These are phyloP conservation scores for Danio jaintianensis DNA, from an alignment of 2,797 vertebrate species.

Conservation along the genomic window DNA sequence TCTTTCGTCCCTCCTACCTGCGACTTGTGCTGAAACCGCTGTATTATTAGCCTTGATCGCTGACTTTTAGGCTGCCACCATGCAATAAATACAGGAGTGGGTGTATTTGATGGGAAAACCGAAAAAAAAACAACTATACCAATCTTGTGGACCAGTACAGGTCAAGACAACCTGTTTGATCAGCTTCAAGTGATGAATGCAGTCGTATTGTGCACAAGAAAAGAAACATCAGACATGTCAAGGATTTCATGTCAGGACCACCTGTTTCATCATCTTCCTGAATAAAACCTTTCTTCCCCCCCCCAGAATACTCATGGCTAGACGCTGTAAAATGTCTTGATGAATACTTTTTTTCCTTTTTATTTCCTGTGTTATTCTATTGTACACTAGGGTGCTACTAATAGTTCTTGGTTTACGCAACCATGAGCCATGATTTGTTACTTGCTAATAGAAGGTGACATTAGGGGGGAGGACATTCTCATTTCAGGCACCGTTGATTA, in stretches of 20 bases:
- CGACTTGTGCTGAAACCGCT: background rate
- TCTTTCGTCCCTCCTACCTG: background rate
- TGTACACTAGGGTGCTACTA: background rate
- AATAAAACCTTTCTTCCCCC: background rate
- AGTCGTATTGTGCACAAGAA: background rate
- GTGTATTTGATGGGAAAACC: conserved; percentile 6
- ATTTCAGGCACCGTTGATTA: background rate
- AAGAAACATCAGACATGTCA: conserved; percentile 2
- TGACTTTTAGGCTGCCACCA: background rate
- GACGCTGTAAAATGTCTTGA: background rate
- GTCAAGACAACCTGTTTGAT: conserved; percentile 21
- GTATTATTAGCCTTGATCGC: background rate
- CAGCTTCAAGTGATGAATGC: background rate
- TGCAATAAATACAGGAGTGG: conserved; percentile 1
- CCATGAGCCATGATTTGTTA: background rate
- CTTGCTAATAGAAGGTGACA: background rate
- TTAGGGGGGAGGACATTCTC: background rate
- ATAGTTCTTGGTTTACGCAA: background rate
- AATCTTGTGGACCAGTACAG: conserved; percentile 9
- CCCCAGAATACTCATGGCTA: background rate
- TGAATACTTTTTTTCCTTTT: background rate
- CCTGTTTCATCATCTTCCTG: conserved; percentile 12
- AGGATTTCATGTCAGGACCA: conserved; percentile 14
- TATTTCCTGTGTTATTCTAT: too few relatives aligned
- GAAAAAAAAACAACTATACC: background rate